These are phyloP conservation scores for Chrysocyon brachyurus DNA, from an alignment of 2,797 vertebrate species.

Conservation along the genomic window DNA sequence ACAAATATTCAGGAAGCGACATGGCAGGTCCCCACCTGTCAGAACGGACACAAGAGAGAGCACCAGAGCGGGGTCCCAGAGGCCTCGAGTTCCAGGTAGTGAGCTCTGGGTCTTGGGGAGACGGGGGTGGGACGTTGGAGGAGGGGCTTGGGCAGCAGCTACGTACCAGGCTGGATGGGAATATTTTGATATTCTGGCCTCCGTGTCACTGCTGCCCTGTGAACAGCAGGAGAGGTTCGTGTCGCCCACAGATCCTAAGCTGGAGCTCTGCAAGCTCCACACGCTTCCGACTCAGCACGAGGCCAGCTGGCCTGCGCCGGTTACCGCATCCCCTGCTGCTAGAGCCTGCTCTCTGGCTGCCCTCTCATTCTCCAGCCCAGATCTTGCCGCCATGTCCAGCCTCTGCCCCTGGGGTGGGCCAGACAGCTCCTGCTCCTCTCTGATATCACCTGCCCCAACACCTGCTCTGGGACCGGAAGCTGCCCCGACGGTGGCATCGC, in stretches of 20 bases:
- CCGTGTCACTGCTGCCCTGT: too few relatives aligned
- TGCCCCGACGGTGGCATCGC: neutral
- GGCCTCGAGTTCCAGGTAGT: neutral
- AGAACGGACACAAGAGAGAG: neutral
- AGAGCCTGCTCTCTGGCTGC: neutral
- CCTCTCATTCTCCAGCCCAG: neutral
- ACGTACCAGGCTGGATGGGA: neutral
- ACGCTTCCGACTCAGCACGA: neutral
- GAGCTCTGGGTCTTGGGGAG: neutral
- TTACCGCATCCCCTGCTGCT: neutral
- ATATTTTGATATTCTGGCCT: neutral
- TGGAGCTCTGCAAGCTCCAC: neutral
- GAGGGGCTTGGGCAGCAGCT: neutral
- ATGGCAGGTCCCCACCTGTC: neutral
- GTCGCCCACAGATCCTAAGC: neutral
- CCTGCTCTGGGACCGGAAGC: neutral
- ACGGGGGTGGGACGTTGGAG: neutral
- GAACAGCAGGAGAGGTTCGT: neutral
- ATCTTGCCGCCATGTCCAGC: neutral
- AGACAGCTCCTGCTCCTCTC: neutral
- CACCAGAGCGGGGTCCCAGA: neutral
- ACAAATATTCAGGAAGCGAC: constrained; percentile 11
- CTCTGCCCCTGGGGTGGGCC: too few relatives aligned
- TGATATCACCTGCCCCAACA: neutral
- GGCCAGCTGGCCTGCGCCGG: neutral